Evolutionary conservation across 2,797 vertebrate genomes (phyloP), one percentile per base, ranked within the genome.

Genomic region (Gymnoscopelus braueri): DNA sequence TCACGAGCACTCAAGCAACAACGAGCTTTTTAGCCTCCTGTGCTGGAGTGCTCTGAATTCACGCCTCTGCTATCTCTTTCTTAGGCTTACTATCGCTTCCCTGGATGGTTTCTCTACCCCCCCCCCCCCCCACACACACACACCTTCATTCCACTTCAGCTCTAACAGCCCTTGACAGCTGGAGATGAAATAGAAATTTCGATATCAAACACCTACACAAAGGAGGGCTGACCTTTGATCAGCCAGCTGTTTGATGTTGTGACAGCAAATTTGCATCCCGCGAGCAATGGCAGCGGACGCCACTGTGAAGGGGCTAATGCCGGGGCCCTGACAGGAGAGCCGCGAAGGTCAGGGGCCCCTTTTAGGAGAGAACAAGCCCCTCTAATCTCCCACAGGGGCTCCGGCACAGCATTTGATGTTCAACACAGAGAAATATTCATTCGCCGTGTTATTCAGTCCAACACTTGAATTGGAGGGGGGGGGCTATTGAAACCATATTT

Each of bases 191-290:
- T 92, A 94, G 90, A 96, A 95, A 95, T 96, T 94, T 95, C 91
- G 91, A 89, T 95, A 96, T 96, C 94, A 95, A 96, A 95, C 87
- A 92, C 89, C 93, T 95, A 95, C 94, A 95, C 89, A 95, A 95
- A 96, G 91, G 88, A 94, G 90, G 83, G 85, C 87, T 97, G 96
- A 97, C 96, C 96, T 97, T 97, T 96, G 95, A 96, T 98, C 95
- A 97, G 87, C 83, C 67, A 77, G 77, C 82, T 65, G 86, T 96
- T 96, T 96, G 94, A 96, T 96, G 93, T 94, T 93, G 92, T 96
- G 95, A 96, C 95, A 94, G 89, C 7, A 83, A 94, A 97, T 97
- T 95, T 97, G 94, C 95, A 96, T 97, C 86, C 86, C 85, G 89
- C 91, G 90, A 92, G 92, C 90, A 79, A 80, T 19, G 79, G 89